Percentiles rank a stretch among this genome's conserved stretches.
These are phyloP conservation scores for Siphamia tubifer DNA, from an alignment of 2,113 vertebrate genomes.

Conservation along the genomic window DNA sequence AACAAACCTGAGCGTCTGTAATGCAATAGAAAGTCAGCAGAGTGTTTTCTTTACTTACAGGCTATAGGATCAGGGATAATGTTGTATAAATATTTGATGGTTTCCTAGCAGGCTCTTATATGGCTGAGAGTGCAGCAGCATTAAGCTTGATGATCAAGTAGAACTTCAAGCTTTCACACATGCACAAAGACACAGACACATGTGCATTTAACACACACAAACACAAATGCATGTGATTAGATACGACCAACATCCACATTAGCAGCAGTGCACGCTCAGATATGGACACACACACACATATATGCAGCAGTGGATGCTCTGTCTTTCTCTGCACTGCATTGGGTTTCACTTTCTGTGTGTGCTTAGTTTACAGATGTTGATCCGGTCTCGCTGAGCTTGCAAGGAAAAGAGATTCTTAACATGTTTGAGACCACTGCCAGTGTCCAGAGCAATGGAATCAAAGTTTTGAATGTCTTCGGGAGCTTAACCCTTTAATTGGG, in stretches of 20 bases:
- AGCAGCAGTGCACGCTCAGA: background rate
- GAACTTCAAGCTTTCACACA: conserved; percentile 50
- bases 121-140: conserved; percentile 82
- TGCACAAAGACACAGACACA: conserved; percentile 20
- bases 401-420: conserved; percentile 84
- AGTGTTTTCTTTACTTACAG: conserved; percentile 62
- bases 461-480: background rate
- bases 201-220: background rate
- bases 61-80: conserved; percentile 75
- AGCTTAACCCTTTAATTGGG: no score
- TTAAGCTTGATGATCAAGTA: conserved; percentile 85
- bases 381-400: conserved; percentile 87
- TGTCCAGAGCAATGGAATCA: conserved; percentile 52
- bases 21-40: conserved; percentile 44
- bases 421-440: conserved; percentile 84
- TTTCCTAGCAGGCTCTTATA: conserved; percentile 82
- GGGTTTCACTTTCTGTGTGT: conserved; percentile 47
- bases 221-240: conserved; percentile 76
- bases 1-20: conserved; percentile 34
- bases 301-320: conserved; percentile 1
- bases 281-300: conserved; percentile 1
- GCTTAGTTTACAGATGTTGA: conserved; percentile 91
- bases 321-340: conserved; percentile 39
- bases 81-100: conserved; percentile 82
- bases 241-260: background rate